These are phyloP conservation scores for Cochlearius cochlearius DNA, from an alignment of 2,113 vertebrate genomes.

Conservation along the genomic window DNA sequence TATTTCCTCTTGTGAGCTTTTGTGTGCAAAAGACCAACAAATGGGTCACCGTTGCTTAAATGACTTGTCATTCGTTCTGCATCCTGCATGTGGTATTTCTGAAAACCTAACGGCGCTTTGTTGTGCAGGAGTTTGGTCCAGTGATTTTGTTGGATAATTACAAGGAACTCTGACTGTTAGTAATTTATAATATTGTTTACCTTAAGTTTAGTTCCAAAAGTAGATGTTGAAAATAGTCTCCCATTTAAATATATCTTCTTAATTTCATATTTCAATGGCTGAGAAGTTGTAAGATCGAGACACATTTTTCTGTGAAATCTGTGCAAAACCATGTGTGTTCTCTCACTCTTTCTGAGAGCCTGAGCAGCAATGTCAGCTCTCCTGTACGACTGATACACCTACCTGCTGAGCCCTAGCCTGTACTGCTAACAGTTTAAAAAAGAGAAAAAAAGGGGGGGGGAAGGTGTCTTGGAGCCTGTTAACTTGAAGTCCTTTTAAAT, in stretches of 20 bases:
- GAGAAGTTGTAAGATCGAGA: background rate
- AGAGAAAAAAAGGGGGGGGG: too few relatives aligned
- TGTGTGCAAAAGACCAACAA: background rate
- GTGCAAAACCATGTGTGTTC: background rate
- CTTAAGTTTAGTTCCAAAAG: background rate
- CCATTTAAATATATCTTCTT: background rate
- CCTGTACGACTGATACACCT: background rate
- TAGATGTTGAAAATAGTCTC: background rate
- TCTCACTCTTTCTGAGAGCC: background rate
- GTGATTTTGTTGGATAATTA: background rate
- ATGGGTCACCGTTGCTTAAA: background rate
- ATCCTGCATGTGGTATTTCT: conserved; percentile 1
- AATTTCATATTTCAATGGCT: background rate
- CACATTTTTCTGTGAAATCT: background rate
- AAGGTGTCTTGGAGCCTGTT: background rate
- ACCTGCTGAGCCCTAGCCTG: background rate
- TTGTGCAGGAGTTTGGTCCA: background rate
- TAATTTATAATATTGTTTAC: background rate
- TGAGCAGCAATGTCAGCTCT: background rate
- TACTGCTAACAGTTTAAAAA: background rate
- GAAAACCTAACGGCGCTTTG: background rate
- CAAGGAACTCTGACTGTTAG: background rate
- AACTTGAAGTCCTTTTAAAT: background rate
- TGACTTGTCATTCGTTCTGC: background rate
- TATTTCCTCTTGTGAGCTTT: background rate